Base-by-base conservation (phyloP, 2,888 invertebrate genomes). In the Ephialtes manifestator region DNA sequence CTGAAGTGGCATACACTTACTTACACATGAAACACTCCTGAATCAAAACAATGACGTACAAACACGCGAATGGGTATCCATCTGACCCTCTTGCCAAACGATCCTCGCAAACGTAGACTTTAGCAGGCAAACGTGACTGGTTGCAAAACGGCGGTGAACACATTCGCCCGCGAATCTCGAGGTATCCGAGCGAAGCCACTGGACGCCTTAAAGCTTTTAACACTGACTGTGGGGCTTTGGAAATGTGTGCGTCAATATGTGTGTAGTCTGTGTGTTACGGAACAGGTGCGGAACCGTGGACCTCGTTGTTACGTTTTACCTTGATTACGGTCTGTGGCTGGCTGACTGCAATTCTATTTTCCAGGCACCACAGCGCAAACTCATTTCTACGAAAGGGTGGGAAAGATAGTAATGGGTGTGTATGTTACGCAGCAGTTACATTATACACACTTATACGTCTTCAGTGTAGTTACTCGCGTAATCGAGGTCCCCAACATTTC, bases 51-150 rank as follows among this genome's bases (percentile, higher is more conserved):
- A 92, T 92, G 90, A 89, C 90, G 91, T 90, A 90, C 90, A 91
- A 91, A 89, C 91, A 88, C 89, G 89, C 89, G 90, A 89, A 89
- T 89, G 91, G 92, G 93, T 91, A 93, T 92, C 92, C 91, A 89
- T 91, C 91, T 93, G 94, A 94, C 94, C 94, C 87, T 84, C 86
- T 93, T 94, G 92, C 90, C 90, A 92, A 94, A 91, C 91, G 91
- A 93, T 91, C 94, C 93, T 88, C 89, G 89, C 90, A 90, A 87
- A 88, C 63, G 65, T 65, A 35, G 79, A 72, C 71, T 81, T 86
- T 81, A 79, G 75, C 74, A 55, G 72, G 60, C 68, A 60, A 84
- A 72, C 48, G 20, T 31, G 31, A 35, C 65, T 76, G 51, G 18
- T 75, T n/a, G 81, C 13, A 39, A 60, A 72, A 63, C 63, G 39